Conservation (phyloP, 2,888 invertebrate species). For the Azorinus chamasolen region DNA sequence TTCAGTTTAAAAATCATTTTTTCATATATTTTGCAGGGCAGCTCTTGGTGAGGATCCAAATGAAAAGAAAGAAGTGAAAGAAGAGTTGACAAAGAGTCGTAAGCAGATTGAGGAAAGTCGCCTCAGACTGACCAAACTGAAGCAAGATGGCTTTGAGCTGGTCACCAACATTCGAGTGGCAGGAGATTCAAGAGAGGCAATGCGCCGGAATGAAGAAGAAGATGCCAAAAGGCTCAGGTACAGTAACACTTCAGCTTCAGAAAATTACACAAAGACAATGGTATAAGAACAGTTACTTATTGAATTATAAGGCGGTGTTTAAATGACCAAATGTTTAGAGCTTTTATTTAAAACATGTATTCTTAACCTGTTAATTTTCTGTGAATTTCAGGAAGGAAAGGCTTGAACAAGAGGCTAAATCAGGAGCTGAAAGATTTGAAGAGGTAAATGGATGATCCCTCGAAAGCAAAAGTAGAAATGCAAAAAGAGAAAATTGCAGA, state of each 20-base stretch:
- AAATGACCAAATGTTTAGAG: not conserved
- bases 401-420: constrained; percentile 86
- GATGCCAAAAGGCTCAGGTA: constrained; percentile 80
- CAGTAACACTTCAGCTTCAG: no score
- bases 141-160: constrained; percentile 85
- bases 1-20: no score
- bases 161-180: constrained; percentile 86
- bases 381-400: constrained; percentile 85
- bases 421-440: constrained; percentile 85
- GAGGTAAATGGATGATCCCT: no score
- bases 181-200: constrained; percentile 85
- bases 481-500: no score
- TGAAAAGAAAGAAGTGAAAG: constrained; percentile 83
- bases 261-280: no score
- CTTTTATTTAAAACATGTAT: not conserved
- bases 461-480: no score
- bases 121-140: constrained; percentile 83
- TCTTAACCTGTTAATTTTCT: not conserved
- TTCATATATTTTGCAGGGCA: constrained; percentile 72
- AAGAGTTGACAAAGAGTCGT: constrained; percentile 84
- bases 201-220: constrained; percentile 84
- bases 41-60: constrained; percentile 82
- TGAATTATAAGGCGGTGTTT: no score
- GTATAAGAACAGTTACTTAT: no score
- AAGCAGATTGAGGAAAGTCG: constrained; percentile 86